These are phyloP conservation scores for Glareola pratincola DNA, from an alignment of 2,113 vertebrate genomes.

Conservation along the genomic window DNA sequence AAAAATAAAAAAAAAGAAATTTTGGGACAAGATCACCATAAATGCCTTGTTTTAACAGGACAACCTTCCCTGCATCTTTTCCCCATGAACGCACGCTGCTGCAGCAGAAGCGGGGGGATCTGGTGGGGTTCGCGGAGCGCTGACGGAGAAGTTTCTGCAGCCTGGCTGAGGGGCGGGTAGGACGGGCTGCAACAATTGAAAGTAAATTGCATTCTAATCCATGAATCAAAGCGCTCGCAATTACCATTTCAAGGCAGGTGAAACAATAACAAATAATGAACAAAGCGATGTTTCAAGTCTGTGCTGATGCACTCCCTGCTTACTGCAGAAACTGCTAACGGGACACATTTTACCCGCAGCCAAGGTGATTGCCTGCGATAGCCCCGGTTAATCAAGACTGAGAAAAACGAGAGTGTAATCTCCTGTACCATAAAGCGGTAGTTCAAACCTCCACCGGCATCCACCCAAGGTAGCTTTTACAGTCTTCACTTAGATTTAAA, in stretches of 20 bases:
- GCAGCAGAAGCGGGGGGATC: neutral
- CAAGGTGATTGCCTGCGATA: slow-evolving; percentile 6
- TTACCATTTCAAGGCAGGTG: slow-evolving; percentile 53
- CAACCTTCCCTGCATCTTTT: neutral
- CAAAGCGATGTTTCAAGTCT: slow-evolving; percentile 26
- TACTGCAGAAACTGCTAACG: slow-evolving; percentile 1
- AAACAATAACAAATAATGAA: slow-evolving; percentile 64
- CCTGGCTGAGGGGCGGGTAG: neutral
- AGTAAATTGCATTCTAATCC: slow-evolving; percentile 40
- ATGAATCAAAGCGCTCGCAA: slow-evolving; percentile 30
- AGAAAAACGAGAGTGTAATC: neutral
- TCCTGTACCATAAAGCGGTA: neutral
- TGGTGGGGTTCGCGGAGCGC: neutral
- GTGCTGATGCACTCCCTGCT: neutral
- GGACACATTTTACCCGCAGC: neutral
- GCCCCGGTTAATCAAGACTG: slow-evolving; percentile 16
- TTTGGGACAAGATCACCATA: neutral
- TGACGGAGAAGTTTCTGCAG: slow-evolving; percentile 31
- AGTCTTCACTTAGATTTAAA: neutral
- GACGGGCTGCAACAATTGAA: slow-evolving; percentile 3
- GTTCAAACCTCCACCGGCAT: neutral
- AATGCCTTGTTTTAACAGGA: slow-evolving; percentile 34
- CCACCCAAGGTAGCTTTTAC: neutral
- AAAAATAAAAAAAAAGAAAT: neutral
- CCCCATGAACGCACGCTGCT: neutral